These are phyloP conservation scores for Bemisia tabaci DNA, from an alignment of 1,140 invertebrate genomes.

Conservation along the genomic window DNA sequence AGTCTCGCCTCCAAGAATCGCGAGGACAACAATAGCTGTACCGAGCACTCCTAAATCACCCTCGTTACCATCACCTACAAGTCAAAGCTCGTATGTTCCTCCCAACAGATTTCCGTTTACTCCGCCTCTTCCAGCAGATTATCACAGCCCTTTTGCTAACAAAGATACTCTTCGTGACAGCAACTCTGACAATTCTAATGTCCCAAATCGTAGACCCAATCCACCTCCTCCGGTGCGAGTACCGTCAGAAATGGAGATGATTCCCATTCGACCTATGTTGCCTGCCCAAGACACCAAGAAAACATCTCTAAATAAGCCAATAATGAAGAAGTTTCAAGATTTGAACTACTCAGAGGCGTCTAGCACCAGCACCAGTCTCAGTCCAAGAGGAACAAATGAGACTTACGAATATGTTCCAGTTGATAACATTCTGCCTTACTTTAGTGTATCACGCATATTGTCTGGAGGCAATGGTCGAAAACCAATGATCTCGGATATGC, in stretches of 20 bases:
- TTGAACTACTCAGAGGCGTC: slow-evolving; percentile 22
- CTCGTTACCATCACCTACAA: neutral
- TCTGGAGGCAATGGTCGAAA: slow-evolving; percentile 58
- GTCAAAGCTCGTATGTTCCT: slow-evolving; percentile 46
- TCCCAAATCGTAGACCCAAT: slow-evolving; percentile 28
- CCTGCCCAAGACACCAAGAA: slow-evolving; percentile 39
- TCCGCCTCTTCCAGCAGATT: slow-evolving; percentile 53
- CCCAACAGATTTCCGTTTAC: slow-evolving; percentile 61
- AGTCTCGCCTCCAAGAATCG: neutral
- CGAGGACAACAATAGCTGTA: neutral
- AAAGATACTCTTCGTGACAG: slow-evolving; percentile 64
- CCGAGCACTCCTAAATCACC: neutral
- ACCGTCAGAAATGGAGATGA: slow-evolving; percentile 59
- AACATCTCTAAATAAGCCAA: slow-evolving; percentile 56
- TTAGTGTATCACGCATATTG: slow-evolving; percentile 62
- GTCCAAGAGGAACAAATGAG: slow-evolving; percentile 31
- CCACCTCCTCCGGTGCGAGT: slow-evolving; percentile 54
- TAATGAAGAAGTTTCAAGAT: slow-evolving; percentile 24
- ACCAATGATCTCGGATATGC: neutral
- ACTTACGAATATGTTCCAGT: slow-evolving; percentile 41
- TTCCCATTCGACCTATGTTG: slow-evolving; percentile 49
- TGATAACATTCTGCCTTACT: slow-evolving; percentile 38
- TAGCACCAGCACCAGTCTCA: slow-evolving; percentile 21
- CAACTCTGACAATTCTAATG: slow-evolving; percentile 28
- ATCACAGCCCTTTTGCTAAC: slow-evolving; percentile 64